Evolutionary conservation across 2,888 invertebrate species (phyloP), one percentile per base, ranked within the genome.

Genomic region (Sericinus montela): DNA sequence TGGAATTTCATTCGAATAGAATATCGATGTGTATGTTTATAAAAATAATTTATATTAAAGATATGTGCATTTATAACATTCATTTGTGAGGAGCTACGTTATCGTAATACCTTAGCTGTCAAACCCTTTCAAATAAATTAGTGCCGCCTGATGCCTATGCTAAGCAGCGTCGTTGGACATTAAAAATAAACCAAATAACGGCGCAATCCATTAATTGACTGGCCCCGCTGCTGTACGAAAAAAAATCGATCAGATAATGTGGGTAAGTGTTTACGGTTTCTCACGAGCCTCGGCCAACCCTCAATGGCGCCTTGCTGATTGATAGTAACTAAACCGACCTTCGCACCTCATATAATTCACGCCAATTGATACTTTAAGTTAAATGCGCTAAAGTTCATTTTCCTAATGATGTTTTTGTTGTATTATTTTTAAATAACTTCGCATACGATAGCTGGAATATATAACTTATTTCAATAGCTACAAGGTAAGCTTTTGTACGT

Each of bases 251-350:
- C 83, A 76, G 87, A 87, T 88, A 85, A 86, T 79, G 73, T 74
- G 81, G 77, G 82, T 85, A 87, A 86, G 86, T 86, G 86, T 88
- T 88, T 87, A 88, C 86, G 78, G 83, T 81, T 87, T 87, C 88
- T 88, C 86, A 88, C 86, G 84, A 81, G 74, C 74, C 76, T 74
- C 72, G 77, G 67, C 80, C 83, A 85, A 78, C 86, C 86, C 86
- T 88, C 86, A 85, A 87, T 88, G 87, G 88, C 88, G 87, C 87
- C 88, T 81, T 68, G 67, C 84, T 88, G 88, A 88, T 88, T 86
- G 86, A 87, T 87, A 86, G 81, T 80, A 80, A 76, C 74, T 74
- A 63, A 68, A 66, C 70, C 80, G 73, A 74, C 75, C 81, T 80
- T 81, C 77, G 72, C 80, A 80, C 80, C 80, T 79, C 54, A 37